Evolutionary conservation across 2,113 vertebrate genomes (phyloP), one percentile per base, ranked within the genome.

Genomic region (Elachura formosa): DNA sequence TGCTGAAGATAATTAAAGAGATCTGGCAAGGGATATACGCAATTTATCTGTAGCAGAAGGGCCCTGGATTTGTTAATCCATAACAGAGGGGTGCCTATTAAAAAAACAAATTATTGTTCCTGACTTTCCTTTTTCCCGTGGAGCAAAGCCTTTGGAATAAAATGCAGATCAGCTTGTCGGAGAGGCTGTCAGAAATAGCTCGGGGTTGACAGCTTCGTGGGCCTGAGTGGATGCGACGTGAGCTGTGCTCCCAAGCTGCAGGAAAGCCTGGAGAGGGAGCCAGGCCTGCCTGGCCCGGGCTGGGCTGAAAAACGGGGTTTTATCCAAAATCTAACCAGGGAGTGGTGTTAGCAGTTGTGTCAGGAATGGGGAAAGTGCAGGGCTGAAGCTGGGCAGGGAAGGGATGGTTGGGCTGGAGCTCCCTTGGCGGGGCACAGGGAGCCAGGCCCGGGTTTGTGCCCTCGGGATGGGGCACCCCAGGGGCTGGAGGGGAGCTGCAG

Each of bases 141-240:
- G 41, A 67, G 82, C 87, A 33, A 66, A 74, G 59, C 18, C 75
- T 83, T 80, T 49, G 48, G 67, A 94, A 66, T 89, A 40, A 92
- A 54, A 80, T 81, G 79, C 72, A 93, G 81, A 96, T 90, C 17
- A 86, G 88, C 59, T 93, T 69, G 94, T 96, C 92, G 64, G 87
- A 41, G 74, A 25, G 68, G 51, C n/a, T 96, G 95, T 93, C 88
- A 90, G 9, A 94, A 94, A 79, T 69, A 87, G 92, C 72, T 40
- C 11, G 5, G 59, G 66, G 54, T 5, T 94, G 87, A 73, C 78
- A 93, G 74, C 87, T 89, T 33, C 82, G 78, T 52, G 52, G 64
- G 81, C 3, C 51, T n/a, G 84, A 41, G 75, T 55, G 77, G 3
- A 29, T 6, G 4, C 29, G 87, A 84, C 71, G 11, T 40, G 36